Conservation (phyloP, 1,140 invertebrate genomes). For the Orius insidiosus region DNA sequence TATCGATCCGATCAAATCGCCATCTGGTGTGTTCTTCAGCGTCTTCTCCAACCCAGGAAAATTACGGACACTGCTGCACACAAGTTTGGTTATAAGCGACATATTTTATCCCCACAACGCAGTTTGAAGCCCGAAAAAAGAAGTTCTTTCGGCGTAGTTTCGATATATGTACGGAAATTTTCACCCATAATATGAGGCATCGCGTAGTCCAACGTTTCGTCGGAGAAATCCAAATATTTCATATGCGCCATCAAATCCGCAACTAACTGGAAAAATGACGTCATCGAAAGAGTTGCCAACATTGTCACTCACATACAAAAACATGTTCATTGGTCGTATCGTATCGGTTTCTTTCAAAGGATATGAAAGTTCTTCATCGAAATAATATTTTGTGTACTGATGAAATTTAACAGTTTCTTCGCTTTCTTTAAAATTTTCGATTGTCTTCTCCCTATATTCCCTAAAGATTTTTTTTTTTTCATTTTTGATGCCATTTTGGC, state of each 20-base stretch:
- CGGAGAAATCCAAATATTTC: too few relatives aligned
- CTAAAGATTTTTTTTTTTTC: too few relatives aligned
- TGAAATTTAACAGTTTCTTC: conserved; percentile 4
- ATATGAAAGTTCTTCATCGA: conserved; percentile 8
- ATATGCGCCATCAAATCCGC: too few relatives aligned
- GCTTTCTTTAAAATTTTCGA: conserved; percentile 1
- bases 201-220: too few relatives aligned
- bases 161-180: background rate
- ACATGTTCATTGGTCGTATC: conserved; percentile 1
- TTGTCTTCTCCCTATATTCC: conserved; percentile 3
- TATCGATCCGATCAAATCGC: background rate
- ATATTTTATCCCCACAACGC: background rate
- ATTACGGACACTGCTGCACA: background rate
- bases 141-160: background rate
- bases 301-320: conserved; percentile 4
- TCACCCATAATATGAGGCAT: background rate
- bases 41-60: background rate
- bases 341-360: conserved; percentile 2
- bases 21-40: background rate
- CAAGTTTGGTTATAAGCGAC: background rate
- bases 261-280: too few relatives aligned
- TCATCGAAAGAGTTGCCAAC: too few relatives aligned
- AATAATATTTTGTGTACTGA: conserved; percentile 2
- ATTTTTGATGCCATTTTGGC: too few relatives aligned
- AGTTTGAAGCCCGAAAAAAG: background rate